These are phyloP conservation scores for Crepidodera aurea DNA, from an alignment of 2,888 invertebrate genomes.

Conservation along the genomic window DNA sequence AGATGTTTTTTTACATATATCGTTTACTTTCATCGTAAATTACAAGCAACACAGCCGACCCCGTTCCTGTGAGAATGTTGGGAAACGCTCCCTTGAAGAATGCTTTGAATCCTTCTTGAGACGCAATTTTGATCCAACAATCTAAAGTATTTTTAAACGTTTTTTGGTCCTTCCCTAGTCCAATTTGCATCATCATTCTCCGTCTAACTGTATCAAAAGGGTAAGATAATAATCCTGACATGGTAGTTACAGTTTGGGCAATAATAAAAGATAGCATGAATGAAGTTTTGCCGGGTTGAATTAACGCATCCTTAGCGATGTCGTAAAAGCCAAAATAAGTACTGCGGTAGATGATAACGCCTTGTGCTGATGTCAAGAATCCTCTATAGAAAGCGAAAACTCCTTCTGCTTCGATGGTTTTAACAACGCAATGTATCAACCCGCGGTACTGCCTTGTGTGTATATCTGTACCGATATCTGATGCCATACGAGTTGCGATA, in stretches of 20 bases:
- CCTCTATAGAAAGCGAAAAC: conserved; percentile 70
- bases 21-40: background rate
- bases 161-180: background rate
- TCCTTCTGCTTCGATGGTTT: conserved; percentile 68
- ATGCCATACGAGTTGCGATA: conserved; percentile 51
- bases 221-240: background rate
- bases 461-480: conserved; percentile 44
- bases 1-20: background rate
- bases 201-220: background rate
- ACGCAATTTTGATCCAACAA: background rate
- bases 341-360: background rate
- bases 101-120: background rate
- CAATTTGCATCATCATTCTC: conserved; percentile 4
- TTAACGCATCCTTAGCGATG: background rate
- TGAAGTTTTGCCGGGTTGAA: background rate
- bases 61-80: background rate
- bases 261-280: background rate
- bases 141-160: conserved; percentile 1
- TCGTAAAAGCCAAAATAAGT: conserved; percentile 1
- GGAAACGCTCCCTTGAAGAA: background rate
- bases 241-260: background rate
- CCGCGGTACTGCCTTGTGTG: conserved; percentile 66
- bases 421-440: conserved; percentile 67
- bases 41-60: background rate
- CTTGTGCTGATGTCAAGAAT: conserved; percentile 71